Percentiles rank a stretch among this genome's conserved stretches.
Conservation (phyloP, 2,888 invertebrate genomes). For the Acheta domesticus region DNA sequence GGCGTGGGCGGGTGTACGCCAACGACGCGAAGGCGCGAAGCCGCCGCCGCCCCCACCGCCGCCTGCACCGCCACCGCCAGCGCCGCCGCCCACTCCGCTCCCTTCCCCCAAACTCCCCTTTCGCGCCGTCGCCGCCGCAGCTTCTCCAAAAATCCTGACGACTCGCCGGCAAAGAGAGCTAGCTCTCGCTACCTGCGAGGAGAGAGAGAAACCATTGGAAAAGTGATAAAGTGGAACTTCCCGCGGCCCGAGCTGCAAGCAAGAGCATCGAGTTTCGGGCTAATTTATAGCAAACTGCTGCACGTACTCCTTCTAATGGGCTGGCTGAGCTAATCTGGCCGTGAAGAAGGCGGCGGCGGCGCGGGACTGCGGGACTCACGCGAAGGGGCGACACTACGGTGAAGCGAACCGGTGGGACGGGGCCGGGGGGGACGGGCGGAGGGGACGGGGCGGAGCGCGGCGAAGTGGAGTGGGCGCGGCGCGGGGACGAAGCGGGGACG, state of each 20-base stretch:
- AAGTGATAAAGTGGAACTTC: conserved; percentile 35
- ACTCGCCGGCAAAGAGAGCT: background rate
- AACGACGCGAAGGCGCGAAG: conserved; percentile 12
- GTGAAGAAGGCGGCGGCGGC: background rate
- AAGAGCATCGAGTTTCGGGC: conserved; percentile 18
- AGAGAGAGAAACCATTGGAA: conserved; percentile 34
- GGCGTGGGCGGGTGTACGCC: conserved; percentile 20
- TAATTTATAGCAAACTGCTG: conserved; percentile 21
- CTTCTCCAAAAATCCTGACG: background rate
- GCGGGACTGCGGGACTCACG: too few species aligned
- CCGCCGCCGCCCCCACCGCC: background rate
- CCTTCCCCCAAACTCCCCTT: background rate
- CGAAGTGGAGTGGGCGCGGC: too few species aligned
- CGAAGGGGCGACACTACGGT: too few species aligned
- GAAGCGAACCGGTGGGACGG: too few species aligned
- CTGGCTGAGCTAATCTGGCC: conserved; percentile 6
- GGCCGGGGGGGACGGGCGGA: too few species aligned
- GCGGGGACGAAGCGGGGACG: too few species aligned
- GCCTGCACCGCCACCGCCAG: background rate
- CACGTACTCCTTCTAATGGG: conserved; percentile 18
- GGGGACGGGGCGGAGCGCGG: too few species aligned
- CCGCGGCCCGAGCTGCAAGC: background rate
- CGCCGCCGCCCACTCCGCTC: background rate
- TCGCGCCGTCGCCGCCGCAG: background rate
- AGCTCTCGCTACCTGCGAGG: background rate